Evolutionary conservation across 1,140 invertebrate genomes (phyloP), one percentile per base, ranked within the genome.

Genomic region (Nilaparvata lugens): DNA sequence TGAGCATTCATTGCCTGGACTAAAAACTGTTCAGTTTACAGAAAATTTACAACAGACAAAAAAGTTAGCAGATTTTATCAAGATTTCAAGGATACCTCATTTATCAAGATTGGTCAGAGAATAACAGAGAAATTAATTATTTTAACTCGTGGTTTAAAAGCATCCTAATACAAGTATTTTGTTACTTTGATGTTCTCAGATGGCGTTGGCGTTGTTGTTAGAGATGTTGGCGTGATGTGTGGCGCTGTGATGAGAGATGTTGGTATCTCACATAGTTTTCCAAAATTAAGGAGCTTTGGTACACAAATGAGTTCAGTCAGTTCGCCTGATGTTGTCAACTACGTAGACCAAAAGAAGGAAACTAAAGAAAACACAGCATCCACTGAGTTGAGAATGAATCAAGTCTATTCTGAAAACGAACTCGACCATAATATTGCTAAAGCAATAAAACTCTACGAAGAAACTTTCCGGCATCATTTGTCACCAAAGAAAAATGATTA

Each of bases 181-280:
- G n/a, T n/a, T n/a, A n/a, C n/a, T n/a, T n/a, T n/a, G n/a, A n/a
- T n/a, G n/a, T 35, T 1, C 4, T 2, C 31, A 35, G 31, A 11
- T 35, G 31, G 31, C 31, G 2, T 35, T 35, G 31, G 31, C 31
- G 2, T 35, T 35, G 13, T 35, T 35, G 31, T 35, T 62, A 61
- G 79, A 64, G 87, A 88, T 74, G 83, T 84, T 19, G 83, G 82
- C 21, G 82, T 85, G 0, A 83, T 82, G 65, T 87, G 84, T 65
- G 75, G 76, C 25, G 77, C 83, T 23, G 67, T 84, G 42, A 88
- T 83, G 0, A 71, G 86, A 65, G 83, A 84, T 68, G 75, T 85
- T 58, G 83, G 83, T 3, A 76, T 84, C 70, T 58, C 40, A 45
- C 56, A 58, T 28, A 48, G 40, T 23, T 28, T 25, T 7, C 58